These are phyloP conservation scores for Drosophila insularis DNA, from an alignment of 1,140 invertebrate genomes.

Conservation along the genomic window DNA sequence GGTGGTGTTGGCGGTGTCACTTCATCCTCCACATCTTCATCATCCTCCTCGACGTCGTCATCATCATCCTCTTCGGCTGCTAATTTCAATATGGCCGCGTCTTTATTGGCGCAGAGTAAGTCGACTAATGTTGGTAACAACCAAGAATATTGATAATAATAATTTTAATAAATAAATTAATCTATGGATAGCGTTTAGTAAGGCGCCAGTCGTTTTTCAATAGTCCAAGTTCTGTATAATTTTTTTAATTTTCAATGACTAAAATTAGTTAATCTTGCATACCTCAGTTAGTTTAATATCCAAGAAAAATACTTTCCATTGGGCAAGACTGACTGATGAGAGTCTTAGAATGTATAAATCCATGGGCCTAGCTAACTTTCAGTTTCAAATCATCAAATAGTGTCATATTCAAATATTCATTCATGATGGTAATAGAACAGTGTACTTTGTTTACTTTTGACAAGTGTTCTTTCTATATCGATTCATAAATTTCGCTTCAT, in stretches of 20 bases:
- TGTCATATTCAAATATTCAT: too few relatives aligned
- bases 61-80: constrained; percentile 57
- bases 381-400: too few relatives aligned
- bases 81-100: constrained; percentile 84
- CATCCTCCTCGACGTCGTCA: constrained; percentile 7
- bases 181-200: background rate
- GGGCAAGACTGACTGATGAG: too few relatives aligned
- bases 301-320: too few relatives aligned
- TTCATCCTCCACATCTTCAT: constrained; percentile 31
- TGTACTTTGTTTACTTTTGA: too few relatives aligned
- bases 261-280: too few relatives aligned
- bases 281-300: too few relatives aligned
- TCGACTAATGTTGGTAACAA: constrained; percentile 83
- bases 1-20: constrained; percentile 5
- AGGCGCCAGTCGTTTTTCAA: background rate
- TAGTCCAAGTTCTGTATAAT: background rate
- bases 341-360: too few relatives aligned
- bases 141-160: constrained; percentile 49
- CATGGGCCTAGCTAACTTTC: too few relatives aligned
- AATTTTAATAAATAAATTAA: background rate
- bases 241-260: background rate
- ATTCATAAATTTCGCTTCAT: too few relatives aligned
- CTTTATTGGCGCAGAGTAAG: constrained; percentile 91
- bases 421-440: too few relatives aligned
- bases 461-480: too few relatives aligned